Conservation (phyloP, 1,140 invertebrate genomes). For the Heliconius congener region DNA sequence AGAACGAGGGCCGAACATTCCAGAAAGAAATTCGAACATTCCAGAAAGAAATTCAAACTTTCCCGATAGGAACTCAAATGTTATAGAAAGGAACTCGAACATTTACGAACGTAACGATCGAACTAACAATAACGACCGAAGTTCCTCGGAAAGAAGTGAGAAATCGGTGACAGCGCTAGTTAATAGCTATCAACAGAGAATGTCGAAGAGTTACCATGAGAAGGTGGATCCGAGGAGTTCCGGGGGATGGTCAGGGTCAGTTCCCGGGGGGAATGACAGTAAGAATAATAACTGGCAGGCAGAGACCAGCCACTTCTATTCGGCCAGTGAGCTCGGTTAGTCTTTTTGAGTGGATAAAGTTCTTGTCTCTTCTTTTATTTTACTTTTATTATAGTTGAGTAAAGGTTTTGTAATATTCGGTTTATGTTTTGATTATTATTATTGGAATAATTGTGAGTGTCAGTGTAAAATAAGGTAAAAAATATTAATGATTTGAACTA, state of each 20-base stretch:
- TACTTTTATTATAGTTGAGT: neutral
- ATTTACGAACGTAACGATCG: constrained; percentile 31
- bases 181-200: constrained; percentile 70
- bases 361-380: neutral
- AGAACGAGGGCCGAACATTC: constrained; percentile 32
- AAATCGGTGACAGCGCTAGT: constrained; percentile 63
- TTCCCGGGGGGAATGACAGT: constrained; percentile 38
- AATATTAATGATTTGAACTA: no score
- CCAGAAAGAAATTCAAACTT: constrained; percentile 44
- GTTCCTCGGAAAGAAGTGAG: constrained; percentile 37
- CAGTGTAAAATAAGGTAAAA: no score
- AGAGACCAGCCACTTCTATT: constrained; percentile 71
- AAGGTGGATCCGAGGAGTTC: constrained; percentile 48
- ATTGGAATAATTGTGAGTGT: no score
- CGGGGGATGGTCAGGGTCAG: constrained; percentile 31
- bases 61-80: constrained; percentile 18
- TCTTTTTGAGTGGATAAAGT: constrained; percentile 26
- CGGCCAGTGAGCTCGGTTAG: constrained; percentile 74
- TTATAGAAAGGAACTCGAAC: constrained; percentile 45
- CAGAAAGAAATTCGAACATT: constrained; percentile 37
- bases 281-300: constrained; percentile 65
- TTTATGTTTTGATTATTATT: neutral
- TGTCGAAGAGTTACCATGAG: constrained; percentile 54
- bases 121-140: constrained; percentile 25
- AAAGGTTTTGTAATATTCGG: neutral